Conservation (phyloP, 2,888 invertebrate species). For the Timema cristinae region DNA sequence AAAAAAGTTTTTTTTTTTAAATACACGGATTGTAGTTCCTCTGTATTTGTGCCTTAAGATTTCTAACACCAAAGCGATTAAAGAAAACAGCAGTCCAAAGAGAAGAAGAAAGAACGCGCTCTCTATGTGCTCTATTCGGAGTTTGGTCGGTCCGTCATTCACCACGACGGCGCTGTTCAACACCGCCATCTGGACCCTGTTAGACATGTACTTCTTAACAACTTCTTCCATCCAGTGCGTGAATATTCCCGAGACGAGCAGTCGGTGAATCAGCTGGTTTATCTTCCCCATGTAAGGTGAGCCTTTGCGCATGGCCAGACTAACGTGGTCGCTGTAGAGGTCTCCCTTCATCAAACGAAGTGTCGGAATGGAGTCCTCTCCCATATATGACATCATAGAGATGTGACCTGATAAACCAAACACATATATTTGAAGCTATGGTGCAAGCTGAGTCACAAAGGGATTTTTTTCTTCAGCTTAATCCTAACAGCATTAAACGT, state of each 20-base stretch:
- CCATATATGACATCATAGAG: too few relatives aligned
- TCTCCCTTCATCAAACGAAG: slow-evolving; percentile 19
- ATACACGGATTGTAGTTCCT: too few relatives aligned
- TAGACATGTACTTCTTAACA: slow-evolving; percentile 15
- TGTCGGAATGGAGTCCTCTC: background rate
- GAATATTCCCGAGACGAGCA: slow-evolving; percentile 16
- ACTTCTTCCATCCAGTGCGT: slow-evolving; percentile 20
- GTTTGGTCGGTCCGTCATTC: slow-evolving; percentile 16
- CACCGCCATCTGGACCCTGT: slow-evolving; percentile 16
- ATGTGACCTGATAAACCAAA: too few relatives aligned
- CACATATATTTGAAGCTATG: too few relatives aligned
- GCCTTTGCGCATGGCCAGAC: slow-evolving; percentile 17
- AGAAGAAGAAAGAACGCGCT: background rate
- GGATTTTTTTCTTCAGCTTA: too few relatives aligned
- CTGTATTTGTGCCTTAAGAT: background rate
- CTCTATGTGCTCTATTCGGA: slow-evolving; percentile 17
- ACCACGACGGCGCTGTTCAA: slow-evolving; percentile 6
- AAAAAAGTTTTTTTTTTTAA: too few relatives aligned
- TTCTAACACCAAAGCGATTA: background rate
- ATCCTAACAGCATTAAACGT: too few relatives aligned
- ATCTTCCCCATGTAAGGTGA: slow-evolving; percentile 27
- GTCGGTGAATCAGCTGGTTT: slow-evolving; percentile 20
- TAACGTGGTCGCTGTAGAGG: slow-evolving; percentile 18
- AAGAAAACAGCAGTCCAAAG: background rate
- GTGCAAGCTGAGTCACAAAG: too few relatives aligned